Conservation (phyloP, 2,888 invertebrate genomes). For the Ischnus inquisitorius region DNA sequence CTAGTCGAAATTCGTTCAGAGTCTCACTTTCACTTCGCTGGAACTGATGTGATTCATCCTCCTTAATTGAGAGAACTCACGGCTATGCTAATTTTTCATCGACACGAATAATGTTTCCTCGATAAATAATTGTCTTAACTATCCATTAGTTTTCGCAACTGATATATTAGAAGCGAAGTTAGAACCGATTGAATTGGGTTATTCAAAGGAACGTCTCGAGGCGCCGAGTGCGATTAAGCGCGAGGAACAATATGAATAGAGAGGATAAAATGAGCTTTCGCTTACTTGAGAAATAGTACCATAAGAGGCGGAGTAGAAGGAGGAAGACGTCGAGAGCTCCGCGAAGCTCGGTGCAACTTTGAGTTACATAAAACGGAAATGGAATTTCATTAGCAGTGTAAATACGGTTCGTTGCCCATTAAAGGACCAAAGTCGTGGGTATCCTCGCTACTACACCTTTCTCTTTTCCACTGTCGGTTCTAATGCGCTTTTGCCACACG, state of each 20-base stretch:
- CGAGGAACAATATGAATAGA: slow-evolving; percentile 30
- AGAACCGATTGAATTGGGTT: not conserved
- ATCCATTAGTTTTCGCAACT: too few species aligned
- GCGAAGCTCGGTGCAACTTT: slow-evolving; percentile 50
- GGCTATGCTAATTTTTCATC: too few species aligned
- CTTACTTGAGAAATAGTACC: slow-evolving; percentile 10
- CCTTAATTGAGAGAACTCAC: too few species aligned
- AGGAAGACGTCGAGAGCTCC: not conserved
- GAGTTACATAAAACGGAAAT: slow-evolving; percentile 71
- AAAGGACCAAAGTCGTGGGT: slow-evolving; percentile 37
- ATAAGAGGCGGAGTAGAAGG: not conserved
- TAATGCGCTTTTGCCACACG: not conserved
- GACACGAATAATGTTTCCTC: too few species aligned
- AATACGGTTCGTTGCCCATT: slow-evolving; percentile 70
- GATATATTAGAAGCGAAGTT: too few species aligned
- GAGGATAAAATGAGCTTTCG: not conserved
- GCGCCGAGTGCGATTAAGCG: not conserved
- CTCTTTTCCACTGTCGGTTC: slow-evolving; percentile 16
- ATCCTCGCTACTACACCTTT: slow-evolving; percentile 36
- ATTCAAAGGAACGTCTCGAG: not conserved
- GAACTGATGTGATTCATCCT: too few species aligned
- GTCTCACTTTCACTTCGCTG: too few species aligned
- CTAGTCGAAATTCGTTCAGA: too few species aligned
- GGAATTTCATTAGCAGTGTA: slow-evolving; percentile 80
- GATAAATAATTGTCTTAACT: too few species aligned